phyloP scores from a whole-genome alignment of 2,888 invertebrate species.

The Smittia aterrima region DNA sequence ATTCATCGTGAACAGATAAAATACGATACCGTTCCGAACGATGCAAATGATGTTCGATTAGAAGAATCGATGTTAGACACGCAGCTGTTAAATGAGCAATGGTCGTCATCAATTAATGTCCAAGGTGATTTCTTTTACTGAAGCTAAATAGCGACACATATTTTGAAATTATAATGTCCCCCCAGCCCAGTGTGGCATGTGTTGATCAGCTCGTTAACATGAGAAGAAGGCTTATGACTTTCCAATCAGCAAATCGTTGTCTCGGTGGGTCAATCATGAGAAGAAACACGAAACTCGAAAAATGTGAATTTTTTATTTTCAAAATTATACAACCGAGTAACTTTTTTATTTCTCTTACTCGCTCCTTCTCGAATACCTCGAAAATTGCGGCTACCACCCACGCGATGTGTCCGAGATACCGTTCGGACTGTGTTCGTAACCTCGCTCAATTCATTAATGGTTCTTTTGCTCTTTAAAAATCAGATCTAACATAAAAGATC shows the following conservation, averaged over 20 bases:
- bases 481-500: neutral
- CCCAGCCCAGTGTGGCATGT: neutral
- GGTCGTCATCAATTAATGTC: slow-evolving; percentile 4
- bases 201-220: neutral
- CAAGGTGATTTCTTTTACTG: neutral
- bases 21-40: neutral
- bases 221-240: neutral
- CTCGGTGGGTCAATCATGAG: neutral
- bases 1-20: neutral
- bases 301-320: neutral
- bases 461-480: slow-evolving; percentile 6
- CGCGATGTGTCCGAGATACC: neutral
- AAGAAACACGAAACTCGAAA: neutral
- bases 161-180: neutral
- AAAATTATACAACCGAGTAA: neutral
- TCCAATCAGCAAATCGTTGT: neutral
- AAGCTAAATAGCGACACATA: slow-evolving; percentile 2
- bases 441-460: neutral
- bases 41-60: slow-evolving; percentile 8
- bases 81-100: slow-evolving; percentile 5
- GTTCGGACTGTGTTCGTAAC: neutral
- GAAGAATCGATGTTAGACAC: slow-evolving; percentile 1
- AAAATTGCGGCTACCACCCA: neutral
- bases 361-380: neutral
- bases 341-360: neutral